Evolutionary conservation across 35 echinoderm and acorn worm species (phyloP).

Genomic region (Heliocidaris tuberculata): DNA sequence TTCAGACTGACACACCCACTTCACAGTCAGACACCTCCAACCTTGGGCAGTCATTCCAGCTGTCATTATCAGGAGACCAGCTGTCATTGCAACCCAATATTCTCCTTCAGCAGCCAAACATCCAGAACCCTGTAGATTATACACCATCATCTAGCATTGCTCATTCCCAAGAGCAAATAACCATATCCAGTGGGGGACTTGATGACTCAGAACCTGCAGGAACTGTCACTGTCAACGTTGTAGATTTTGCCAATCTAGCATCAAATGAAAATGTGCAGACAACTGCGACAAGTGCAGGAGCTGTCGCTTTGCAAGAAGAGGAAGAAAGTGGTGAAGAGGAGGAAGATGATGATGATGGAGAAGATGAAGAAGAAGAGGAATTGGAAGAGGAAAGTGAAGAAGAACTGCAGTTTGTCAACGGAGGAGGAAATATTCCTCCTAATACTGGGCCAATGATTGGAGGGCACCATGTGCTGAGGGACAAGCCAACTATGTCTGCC

Average conservation of each 20-base stretch:
- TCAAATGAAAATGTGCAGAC: not conserved
- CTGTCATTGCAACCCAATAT: constrained; percentile 56
- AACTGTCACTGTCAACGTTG: constrained; percentile 28
- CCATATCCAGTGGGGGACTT: not conserved
- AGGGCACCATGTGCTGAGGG: not conserved
- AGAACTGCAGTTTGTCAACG: not conserved
- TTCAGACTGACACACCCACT: constrained; percentile 22
- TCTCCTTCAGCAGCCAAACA: constrained; percentile 54
- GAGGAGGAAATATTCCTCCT: not conserved
- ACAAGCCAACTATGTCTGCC: constrained; percentile 56
- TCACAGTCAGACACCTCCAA: constrained; percentile 46
- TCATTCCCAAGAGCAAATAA: constrained; percentile 29
- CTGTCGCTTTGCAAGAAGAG: constrained; percentile 31
- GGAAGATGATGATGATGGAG: constrained; percentile 35
- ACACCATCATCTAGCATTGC: not conserved
- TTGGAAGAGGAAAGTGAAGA: constrained; percentile 27
- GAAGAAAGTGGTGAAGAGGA: constrained; percentile 39
- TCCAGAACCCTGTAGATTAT: constrained; percentile 22
- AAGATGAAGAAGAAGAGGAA: constrained; percentile 30
- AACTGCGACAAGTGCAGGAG: not conserved
- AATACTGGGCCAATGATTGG: not conserved
- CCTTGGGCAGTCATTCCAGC: constrained; percentile 46
- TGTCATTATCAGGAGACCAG: constrained; percentile 54
- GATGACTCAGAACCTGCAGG: not conserved
- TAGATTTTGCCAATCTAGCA: constrained; percentile 36